Conservation (phyloP, 2,113 vertebrate species). For the Corydoras maculifer region DNA sequence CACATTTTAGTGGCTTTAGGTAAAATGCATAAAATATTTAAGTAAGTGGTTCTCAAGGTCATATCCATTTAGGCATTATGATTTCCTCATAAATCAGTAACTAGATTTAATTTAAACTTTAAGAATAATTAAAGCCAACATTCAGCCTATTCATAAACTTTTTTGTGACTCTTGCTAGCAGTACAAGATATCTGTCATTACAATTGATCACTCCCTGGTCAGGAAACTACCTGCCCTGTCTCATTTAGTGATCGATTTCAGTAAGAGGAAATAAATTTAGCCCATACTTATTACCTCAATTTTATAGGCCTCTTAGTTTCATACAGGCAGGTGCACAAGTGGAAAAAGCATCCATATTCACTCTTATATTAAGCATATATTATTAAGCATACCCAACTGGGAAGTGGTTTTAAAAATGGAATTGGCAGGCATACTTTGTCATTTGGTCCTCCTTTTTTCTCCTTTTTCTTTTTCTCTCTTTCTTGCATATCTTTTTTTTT, state of each 20-base stretch:
- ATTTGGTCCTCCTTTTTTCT: constrained; percentile 8
- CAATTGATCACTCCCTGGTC: background rate
- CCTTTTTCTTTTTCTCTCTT: background rate
- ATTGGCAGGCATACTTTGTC: constrained; percentile 17
- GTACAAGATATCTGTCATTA: background rate
- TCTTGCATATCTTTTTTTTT: background rate
- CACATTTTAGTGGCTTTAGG: too few relatives aligned
- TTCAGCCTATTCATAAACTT: too few relatives aligned
- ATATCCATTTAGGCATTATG: too few relatives aligned
- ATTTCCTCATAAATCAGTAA: too few relatives aligned
- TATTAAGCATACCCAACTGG: constrained; percentile 43
- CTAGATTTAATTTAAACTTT: too few relatives aligned
- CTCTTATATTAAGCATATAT: constrained; percentile 49
- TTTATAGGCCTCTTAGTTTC: constrained; percentile 44
- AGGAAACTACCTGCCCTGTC: constrained; percentile 1
- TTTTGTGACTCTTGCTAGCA: background rate
- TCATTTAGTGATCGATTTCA: constrained; percentile 10
- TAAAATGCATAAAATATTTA: too few relatives aligned
- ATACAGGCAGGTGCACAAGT: constrained; percentile 58
- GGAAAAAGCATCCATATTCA: constrained; percentile 45
- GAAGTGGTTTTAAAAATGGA: constrained; percentile 38
- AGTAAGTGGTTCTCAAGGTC: too few relatives aligned
- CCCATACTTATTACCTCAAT: constrained; percentile 49
- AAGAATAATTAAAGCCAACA: too few relatives aligned
- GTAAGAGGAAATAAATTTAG: constrained; percentile 16